Evolutionary conservation across 2,888 invertebrate species (phyloP).

Genomic region (Galerucella pusilla): DNA sequence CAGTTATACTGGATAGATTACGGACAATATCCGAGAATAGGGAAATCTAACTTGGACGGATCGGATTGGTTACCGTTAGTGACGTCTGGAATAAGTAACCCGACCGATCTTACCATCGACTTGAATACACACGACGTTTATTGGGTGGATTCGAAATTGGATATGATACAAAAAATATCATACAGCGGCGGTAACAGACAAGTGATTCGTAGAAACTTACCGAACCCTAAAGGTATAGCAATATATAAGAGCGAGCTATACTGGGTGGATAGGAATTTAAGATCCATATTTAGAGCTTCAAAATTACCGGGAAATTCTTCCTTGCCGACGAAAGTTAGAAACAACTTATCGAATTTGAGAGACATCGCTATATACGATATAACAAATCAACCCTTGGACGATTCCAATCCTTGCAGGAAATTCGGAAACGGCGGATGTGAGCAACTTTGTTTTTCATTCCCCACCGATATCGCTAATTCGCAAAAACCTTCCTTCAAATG

Average conservation of each 20-base stretch:
- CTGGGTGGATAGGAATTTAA: slow-evolving; percentile 94
- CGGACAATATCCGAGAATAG: slow-evolving; percentile 95
- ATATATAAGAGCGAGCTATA: slow-evolving; percentile 86
- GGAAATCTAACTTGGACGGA: slow-evolving; percentile 89
- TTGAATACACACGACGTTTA: slow-evolving; percentile 94
- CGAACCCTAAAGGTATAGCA: slow-evolving; percentile 94
- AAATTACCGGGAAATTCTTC: slow-evolving; percentile 80
- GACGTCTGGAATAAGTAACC: slow-evolving; percentile 90
- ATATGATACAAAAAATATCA: slow-evolving; percentile 93
- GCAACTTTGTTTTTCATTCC: slow-evolving; percentile 95
- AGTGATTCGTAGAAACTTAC: slow-evolving; percentile 86
- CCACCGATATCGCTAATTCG: slow-evolving; percentile 71
- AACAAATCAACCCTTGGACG: slow-evolving; percentile 86
- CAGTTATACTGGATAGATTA: slow-evolving; percentile 98
- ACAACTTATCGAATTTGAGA: slow-evolving; percentile 85
- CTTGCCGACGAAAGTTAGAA: slow-evolving; percentile 78
- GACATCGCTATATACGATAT: slow-evolving; percentile 93
- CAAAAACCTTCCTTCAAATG: slow-evolving; percentile 74
- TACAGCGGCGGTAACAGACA: slow-evolving; percentile 84
- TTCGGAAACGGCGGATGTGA: slow-evolving; percentile 87
- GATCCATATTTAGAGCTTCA: slow-evolving; percentile 83
- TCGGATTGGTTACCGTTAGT: slow-evolving; percentile 87
- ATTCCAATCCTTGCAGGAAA: slow-evolving; percentile 82
- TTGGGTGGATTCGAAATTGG: slow-evolving; percentile 96
- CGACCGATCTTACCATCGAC: slow-evolving; percentile 91